Conservation (phyloP, 2,113 vertebrate species). For the Acanthochromis polyacanthus region DNA sequence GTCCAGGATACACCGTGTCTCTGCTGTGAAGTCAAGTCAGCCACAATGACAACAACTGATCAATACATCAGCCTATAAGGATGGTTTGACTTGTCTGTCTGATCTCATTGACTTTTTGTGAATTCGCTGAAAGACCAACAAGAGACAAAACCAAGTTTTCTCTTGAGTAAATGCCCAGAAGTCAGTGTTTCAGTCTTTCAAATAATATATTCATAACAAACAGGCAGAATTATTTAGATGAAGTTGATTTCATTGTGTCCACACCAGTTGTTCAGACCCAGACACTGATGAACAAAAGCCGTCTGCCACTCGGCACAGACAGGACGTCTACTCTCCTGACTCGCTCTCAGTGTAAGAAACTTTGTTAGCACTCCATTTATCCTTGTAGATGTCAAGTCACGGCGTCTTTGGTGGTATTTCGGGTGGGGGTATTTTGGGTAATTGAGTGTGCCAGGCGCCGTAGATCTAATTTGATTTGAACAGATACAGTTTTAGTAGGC, state of each 20-base stretch:
- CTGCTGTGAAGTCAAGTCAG: conserved; percentile 36
- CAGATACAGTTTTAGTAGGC: conserved; percentile 78
- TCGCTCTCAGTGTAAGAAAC: conserved; percentile 41
- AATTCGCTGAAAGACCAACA: conserved; percentile 16
- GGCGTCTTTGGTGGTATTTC: conserved; percentile 75
- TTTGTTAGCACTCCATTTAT: conserved; percentile 65
- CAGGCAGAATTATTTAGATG: not conserved
- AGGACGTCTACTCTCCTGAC: conserved; percentile 43
- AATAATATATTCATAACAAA: not conserved
- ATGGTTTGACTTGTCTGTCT: conserved; percentile 34
- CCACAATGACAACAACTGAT: conserved; percentile 48
- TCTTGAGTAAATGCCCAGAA: not conserved
- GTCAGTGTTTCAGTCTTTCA: not conserved
- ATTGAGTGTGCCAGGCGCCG: conserved; percentile 78
- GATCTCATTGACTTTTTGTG: conserved; percentile 19
- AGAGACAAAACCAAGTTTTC: not conserved
- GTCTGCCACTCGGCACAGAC: conserved; percentile 51
- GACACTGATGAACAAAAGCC: conserved; percentile 34
- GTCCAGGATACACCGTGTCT: conserved; percentile 36
- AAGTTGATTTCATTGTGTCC: conserved; percentile 14
- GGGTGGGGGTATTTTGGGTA: conserved; percentile 68
- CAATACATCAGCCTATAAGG: conserved; percentile 43
- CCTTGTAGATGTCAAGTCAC: conserved; percentile 62
- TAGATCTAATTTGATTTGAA: conserved; percentile 82
- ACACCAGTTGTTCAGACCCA: conserved; percentile 33